Conservation (phyloP, 92 coral and sea anemone species). For the Paramuricea clavata region DNA sequence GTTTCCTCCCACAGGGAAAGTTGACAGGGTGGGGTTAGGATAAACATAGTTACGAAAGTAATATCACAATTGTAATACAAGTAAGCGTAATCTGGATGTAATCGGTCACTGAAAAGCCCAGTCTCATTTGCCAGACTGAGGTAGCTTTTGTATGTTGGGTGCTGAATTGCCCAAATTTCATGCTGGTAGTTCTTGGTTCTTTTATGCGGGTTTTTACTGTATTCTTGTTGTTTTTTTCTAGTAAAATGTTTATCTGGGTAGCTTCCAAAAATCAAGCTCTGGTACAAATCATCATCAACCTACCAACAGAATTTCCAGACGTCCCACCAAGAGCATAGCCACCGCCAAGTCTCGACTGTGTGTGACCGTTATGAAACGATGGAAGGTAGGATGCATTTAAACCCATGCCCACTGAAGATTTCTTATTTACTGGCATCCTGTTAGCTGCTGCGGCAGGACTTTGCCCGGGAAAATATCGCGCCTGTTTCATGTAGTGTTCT, state of each 20-base stretch:
- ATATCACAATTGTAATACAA: too few species aligned
- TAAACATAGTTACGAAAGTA: too few species aligned
- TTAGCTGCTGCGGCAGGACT: conserved; percentile 62
- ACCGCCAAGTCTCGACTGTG: conserved; percentile 70
- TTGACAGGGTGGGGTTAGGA: too few species aligned
- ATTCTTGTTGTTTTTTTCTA: not conserved
- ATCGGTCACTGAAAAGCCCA: too few species aligned
- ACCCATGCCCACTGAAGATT: conserved; percentile 78
- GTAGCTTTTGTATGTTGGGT: too few species aligned
- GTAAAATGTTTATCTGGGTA: not conserved
- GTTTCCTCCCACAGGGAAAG: too few species aligned
- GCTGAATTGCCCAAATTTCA: too few species aligned
- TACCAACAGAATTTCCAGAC: conserved; percentile 12
- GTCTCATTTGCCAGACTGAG: too few species aligned
- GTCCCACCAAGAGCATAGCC: conserved; percentile 50
- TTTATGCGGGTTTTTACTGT: too few species aligned
- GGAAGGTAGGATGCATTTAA: conserved; percentile 68
- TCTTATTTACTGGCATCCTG: conserved; percentile 53
- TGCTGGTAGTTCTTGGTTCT: too few species aligned
- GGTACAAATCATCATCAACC: conserved; percentile 2
- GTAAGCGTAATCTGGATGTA: too few species aligned
- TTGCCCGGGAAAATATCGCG: conserved; percentile 94
- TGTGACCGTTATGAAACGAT: conserved; percentile 20
- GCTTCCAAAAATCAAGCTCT: not conserved
- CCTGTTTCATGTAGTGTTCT: conserved; percentile 95